Base-by-base conservation (phyloP, 2,797 vertebrate species). In the Chiroxiphia lanceolata region DNA sequence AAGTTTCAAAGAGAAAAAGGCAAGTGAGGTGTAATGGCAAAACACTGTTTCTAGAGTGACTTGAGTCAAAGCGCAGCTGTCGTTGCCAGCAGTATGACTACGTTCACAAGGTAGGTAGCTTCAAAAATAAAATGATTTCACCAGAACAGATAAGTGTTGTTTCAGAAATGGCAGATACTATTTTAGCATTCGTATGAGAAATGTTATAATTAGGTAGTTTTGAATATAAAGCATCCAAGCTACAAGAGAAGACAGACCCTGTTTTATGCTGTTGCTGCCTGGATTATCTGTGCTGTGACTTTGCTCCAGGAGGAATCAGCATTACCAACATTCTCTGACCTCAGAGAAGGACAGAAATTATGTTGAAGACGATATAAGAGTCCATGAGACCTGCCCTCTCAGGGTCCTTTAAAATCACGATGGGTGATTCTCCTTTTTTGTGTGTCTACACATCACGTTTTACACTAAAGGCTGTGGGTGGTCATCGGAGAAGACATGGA, bases 131-230 rank as follows among this genome's bases (percentile, higher is more conserved):
- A 79, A 79, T 44, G 3, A 89, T 90, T 93, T 74, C 78, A 87
- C 64, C 71, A 83, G 78, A 94, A 85, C 60, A 93, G 78, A 92
- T 53, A 94, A 89, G 53, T 94, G 92, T 80, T 92, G 57, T 57
- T 95, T 94, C 60, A 80, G 93, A 96, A 94, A 94, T 87, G 89
- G 79, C 82, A 94, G 68, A 64, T 74, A 38, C 90, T 81, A 74
- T 84, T 96, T 92, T 94, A 94, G 68, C 57, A 87, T 87, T 94
- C 78, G 33, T 68, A 85, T 75, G 64, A 95, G 87, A 91, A 92
- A 61, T 13, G 56, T 80, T 93, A 91, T 87, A 95, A 90, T 87
- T 92, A 89, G 83, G 45, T 79, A 61, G 64, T 75, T 93, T 95
- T 95, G 60, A 71, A 87, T 77, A 91, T 83, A 95, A 93, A 90